phyloP scores from a whole-genome alignment of 2,888 invertebrate species.

The Acleris cristana region DNA sequence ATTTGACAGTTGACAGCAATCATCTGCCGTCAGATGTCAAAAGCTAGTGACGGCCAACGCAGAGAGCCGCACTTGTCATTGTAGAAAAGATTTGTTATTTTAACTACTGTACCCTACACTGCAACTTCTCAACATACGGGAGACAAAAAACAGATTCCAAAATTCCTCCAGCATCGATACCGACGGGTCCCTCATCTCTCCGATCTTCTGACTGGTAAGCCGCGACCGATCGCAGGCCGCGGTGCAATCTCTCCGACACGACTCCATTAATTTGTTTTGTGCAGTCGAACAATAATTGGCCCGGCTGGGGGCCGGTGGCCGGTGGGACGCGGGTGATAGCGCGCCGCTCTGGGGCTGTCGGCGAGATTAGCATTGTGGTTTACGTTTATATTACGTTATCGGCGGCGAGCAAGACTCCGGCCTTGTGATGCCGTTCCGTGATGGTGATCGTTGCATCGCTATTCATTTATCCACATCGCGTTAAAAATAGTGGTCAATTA shows the following conservation, averaged over 20 bases:
- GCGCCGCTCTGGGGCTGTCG: background rate
- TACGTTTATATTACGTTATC: background rate
- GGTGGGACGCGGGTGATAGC: background rate
- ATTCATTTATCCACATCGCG: background rate
- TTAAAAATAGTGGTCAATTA: background rate
- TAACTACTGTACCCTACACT: conserved; percentile 10
- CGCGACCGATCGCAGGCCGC: background rate
- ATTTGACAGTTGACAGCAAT: too few species aligned
- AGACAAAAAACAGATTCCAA: conserved; percentile 51
- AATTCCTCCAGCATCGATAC: conserved; percentile 73
- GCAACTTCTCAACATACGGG: conserved; percentile 24
- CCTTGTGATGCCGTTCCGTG: background rate
- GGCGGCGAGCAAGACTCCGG: background rate
- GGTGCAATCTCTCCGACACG: conserved; percentile 3
- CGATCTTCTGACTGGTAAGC: conserved; percentile 70
- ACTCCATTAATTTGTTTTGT: conserved; percentile 28
- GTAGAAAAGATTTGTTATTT: conserved; percentile 21
- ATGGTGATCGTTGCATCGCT: background rate
- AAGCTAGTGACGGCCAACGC: background rate
- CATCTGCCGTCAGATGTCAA: background rate
- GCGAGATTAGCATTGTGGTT: background rate
- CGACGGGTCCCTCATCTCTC: conserved; percentile 63
- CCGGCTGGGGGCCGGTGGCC: conserved; percentile 1
- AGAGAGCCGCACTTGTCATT: conserved; percentile 23
- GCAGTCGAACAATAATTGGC: conserved; percentile 1